phyloP scores from a whole-genome alignment of 2,113 vertebrate genomes.

The Anhinga rufa region DNA sequence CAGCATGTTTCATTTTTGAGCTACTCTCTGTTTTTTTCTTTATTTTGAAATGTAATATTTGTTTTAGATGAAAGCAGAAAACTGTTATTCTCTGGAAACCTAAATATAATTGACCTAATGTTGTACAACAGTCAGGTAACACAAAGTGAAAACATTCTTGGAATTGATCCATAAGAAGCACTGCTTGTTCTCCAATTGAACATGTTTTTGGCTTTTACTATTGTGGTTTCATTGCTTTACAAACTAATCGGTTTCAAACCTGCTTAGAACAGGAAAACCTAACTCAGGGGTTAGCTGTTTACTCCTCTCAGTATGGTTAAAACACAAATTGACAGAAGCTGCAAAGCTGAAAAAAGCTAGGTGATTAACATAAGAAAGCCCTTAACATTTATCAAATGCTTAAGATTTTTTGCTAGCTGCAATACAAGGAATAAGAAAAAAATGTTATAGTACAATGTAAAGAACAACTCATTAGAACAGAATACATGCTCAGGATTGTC shows the following conservation, averaged over 20 bases:
- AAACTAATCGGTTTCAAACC: not conserved
- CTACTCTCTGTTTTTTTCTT: not conserved
- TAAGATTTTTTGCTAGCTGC: not conserved
- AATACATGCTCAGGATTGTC: not conserved
- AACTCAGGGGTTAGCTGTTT: not conserved
- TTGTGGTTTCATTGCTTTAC: slow-evolving; percentile 32
- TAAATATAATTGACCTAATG: not conserved
- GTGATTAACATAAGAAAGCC: not conserved
- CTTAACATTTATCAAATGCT: not conserved
- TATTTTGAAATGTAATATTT: not conserved
- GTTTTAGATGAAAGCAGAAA: not conserved
- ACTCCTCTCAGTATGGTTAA: not conserved
- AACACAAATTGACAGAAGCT: not conserved
- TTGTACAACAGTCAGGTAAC: not conserved
- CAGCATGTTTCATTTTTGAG: not conserved
- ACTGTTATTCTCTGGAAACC: not conserved
- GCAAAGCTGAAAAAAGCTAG: not conserved
- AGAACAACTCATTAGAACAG: not conserved
- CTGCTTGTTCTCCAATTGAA: not conserved
- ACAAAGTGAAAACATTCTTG: slow-evolving; percentile 28
- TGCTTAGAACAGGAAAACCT: slow-evolving; percentile 23
- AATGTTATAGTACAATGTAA: not conserved
- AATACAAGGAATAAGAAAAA: not conserved
- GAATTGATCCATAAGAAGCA: not conserved
- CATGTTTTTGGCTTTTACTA: not conserved